phyloP scores from a whole-genome alignment of 2,888 invertebrate genomes.

The Zonitis immaculata region DNA sequence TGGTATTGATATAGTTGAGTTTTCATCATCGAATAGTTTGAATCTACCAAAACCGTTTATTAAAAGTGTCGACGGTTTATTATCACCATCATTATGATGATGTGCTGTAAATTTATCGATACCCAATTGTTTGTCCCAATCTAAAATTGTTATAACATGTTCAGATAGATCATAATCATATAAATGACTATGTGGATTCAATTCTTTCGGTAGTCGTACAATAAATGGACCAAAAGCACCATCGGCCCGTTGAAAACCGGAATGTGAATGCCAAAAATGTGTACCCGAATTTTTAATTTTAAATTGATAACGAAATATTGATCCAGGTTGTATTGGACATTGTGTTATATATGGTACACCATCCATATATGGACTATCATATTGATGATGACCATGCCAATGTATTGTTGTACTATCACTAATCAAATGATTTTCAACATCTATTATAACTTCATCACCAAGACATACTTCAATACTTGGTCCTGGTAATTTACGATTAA shows the following conservation, averaged over 20 bases:
- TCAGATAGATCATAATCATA: conserved; percentile 77
- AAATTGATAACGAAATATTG: conserved; percentile 72
- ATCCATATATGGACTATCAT: conserved; percentile 78
- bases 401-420: conserved; percentile 83
- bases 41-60: conserved; percentile 77
- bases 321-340: conserved; percentile 73
- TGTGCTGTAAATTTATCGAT: conserved; percentile 76
- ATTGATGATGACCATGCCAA: conserved; percentile 88
- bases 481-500: conserved; percentile 85
- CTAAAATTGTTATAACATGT: conserved; percentile 71
- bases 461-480: conserved; percentile 83
- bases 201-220: conserved; percentile 61
- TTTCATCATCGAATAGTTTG: conserved; percentile 42
- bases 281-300: conserved; percentile 70
- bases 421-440: conserved; percentile 73
- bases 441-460: conserved; percentile 78
- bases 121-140: conserved; percentile 75
- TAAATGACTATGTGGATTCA: conserved; percentile 59
- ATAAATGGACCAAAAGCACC: conserved; percentile 78
- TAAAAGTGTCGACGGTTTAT: conserved; percentile 75
- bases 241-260: conserved; percentile 81
- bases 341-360: conserved; percentile 83
- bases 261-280: conserved; percentile 81
- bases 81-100: conserved; percentile 76
- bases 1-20: conserved; percentile 52